A percentile compares a stretch with the other conserved stretches of the same genome.
phyloP scores from a whole-genome alignment of 2,888 invertebrate species.

The Agriotes lineatus region DNA sequence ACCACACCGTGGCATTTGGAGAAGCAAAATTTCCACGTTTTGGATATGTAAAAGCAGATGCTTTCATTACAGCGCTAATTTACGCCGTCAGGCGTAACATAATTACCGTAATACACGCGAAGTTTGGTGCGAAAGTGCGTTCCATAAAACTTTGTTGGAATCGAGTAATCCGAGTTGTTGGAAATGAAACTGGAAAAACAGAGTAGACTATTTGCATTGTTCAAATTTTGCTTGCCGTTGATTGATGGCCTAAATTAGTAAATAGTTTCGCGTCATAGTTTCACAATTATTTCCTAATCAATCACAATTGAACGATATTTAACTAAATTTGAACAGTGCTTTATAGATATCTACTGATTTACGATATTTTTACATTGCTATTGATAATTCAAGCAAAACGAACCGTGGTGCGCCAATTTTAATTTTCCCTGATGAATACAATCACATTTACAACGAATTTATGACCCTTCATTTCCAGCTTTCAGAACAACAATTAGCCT shows the following conservation, averaged over 20 bases:
- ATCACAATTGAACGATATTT: too few relatives aligned
- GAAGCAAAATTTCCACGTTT: not conserved
- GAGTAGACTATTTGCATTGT: not conserved
- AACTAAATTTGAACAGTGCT: too few relatives aligned
- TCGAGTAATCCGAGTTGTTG: not conserved
- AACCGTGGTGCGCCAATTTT: too few relatives aligned
- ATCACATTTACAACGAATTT: too few relatives aligned
- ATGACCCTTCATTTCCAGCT: not conserved
- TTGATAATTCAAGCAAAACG: too few relatives aligned
- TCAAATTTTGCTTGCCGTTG: too few relatives aligned
- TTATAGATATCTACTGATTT: too few relatives aligned
- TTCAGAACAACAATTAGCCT: not conserved
- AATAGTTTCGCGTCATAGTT: too few relatives aligned
- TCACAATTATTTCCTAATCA: too few relatives aligned
- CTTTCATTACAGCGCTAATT: not conserved
- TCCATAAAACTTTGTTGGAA: not conserved
- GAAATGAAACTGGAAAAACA: not conserved
- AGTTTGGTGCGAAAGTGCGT: not conserved
- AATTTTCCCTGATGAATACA: too few relatives aligned
- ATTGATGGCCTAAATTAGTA: too few relatives aligned
- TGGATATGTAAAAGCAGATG: not conserved
- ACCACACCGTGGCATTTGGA: not conserved
- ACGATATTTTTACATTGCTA: too few relatives aligned
- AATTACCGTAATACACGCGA: slow-evolving; percentile 4
- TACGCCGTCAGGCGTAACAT: not conserved